Conservation (phyloP, 2,888 invertebrate genomes). For the Tricholauxania praeusta region DNA sequence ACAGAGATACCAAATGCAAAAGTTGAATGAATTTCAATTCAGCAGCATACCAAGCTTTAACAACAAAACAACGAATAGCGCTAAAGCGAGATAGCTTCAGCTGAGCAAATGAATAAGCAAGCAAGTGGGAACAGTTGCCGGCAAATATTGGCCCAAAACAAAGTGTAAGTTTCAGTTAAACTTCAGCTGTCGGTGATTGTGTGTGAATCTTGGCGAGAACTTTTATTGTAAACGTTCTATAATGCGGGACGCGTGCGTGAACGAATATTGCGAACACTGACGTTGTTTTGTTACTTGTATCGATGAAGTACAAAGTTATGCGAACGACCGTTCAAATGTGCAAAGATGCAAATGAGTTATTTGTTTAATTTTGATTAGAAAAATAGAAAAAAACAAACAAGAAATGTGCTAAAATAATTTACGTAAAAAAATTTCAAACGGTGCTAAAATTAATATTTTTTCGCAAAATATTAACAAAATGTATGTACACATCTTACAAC, state of each 20-base stretch:
- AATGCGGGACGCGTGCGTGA: background rate
- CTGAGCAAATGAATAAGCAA: slow-evolving; percentile 20
- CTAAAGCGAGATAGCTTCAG: background rate
- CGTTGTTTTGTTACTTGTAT: slow-evolving; percentile 5
- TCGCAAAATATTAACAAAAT: too few species aligned
- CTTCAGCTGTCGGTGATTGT: slow-evolving; percentile 57
- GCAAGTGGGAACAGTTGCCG: slow-evolving; percentile 41
- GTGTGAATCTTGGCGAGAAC: background rate
- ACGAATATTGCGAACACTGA: slow-evolving; percentile 6
- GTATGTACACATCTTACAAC: too few species aligned
- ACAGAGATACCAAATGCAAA: background rate
- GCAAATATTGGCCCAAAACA: background rate
- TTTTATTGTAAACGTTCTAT: background rate
- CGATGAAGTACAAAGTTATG: slow-evolving; percentile 30
- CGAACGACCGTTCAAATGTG: too few species aligned
- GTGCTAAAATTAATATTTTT: background rate
- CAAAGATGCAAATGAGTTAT: slow-evolving; percentile 51
- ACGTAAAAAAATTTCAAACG: background rate
- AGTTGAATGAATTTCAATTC: slow-evolving; percentile 48
- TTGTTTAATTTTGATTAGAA: background rate
- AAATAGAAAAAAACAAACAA: background rate
- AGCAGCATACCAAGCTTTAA: slow-evolving; percentile 41
- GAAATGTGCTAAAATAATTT: background rate
- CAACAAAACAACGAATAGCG: slow-evolving; percentile 22
- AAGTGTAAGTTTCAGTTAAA: slow-evolving; percentile 48